A percentile compares a stretch with the other conserved stretches of the same genome.
These are phyloP conservation scores for Aptenodytes patagonicus DNA, from an alignment of 2,113 vertebrate species.

Conservation along the genomic window DNA sequence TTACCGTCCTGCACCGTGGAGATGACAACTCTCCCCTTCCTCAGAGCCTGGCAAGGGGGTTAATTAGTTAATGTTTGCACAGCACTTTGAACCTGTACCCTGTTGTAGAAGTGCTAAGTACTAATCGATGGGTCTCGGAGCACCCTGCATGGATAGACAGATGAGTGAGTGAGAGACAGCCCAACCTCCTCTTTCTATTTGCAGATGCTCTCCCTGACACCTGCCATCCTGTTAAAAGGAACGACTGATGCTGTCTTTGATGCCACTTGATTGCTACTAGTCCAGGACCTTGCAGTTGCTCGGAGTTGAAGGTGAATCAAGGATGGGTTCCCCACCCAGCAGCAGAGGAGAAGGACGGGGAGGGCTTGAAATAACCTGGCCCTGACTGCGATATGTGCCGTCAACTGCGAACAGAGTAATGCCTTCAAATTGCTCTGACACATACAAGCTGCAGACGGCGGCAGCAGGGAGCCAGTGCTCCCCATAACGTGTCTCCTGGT, in stretches of 20 bases:
- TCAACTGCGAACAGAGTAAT: background rate
- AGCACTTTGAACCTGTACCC: background rate
- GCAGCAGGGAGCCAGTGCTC: background rate
- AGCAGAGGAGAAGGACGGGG: background rate
- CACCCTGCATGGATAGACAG: background rate
- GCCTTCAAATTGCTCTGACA: background rate
- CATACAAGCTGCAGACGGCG: rapidly evolving
- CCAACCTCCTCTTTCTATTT: background rate
- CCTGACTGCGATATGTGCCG: rapidly evolving
- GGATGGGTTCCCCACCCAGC: background rate
- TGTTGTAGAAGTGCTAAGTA: background rate
- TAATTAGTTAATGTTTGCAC: background rate
- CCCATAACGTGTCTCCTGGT: background rate
- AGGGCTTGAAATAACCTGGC: background rate
- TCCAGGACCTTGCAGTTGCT: background rate
- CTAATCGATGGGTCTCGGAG: background rate
- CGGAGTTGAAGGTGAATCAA: background rate
- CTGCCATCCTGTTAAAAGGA: background rate
- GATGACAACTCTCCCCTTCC: background rate
- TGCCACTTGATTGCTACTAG: background rate
- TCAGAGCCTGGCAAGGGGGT: background rate
- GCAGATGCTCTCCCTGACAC: background rate
- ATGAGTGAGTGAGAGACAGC: background rate
- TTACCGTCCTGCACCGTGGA: background rate
- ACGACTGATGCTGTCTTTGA: background rate